phyloP scores from a whole-genome alignment of 1,140 invertebrate species.

The Goniozus legneri region DNA sequence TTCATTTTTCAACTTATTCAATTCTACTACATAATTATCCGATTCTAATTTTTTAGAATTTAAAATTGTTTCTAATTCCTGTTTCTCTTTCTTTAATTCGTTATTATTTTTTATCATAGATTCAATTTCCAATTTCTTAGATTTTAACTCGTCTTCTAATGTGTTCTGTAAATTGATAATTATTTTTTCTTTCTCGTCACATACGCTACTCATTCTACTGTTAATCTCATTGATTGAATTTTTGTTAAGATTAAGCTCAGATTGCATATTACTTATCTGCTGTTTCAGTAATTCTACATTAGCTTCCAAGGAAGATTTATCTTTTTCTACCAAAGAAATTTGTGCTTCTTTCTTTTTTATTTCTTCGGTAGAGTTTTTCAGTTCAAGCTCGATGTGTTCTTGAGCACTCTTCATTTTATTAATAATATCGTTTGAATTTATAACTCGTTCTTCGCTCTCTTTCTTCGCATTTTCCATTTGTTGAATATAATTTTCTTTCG shows the following conservation, averaged over 20 bases:
- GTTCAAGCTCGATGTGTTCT: slow-evolving; percentile 12
- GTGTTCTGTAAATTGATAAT: slow-evolving; percentile 18
- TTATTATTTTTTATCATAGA: slow-evolving; percentile 16
- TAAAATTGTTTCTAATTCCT: slow-evolving; percentile 6
- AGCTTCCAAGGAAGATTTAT: slow-evolving; percentile 30
- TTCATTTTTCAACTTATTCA: slow-evolving; percentile 24
- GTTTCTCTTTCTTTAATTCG: slow-evolving; percentile 23
- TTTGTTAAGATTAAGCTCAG: slow-evolving; percentile 20
- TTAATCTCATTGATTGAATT: slow-evolving; percentile 13
- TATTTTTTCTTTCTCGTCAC: slow-evolving; percentile 14
- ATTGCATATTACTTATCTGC: slow-evolving; percentile 22
- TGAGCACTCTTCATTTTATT: slow-evolving; percentile 19
- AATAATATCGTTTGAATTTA: slow-evolving; percentile 13
- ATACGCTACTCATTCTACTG: slow-evolving; percentile 10
- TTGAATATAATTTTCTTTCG: slow-evolving; percentile 19
- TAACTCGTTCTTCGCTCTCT: slow-evolving; percentile 9
- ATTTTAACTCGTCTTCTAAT: slow-evolving; percentile 21
- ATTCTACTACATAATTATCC: slow-evolving; percentile 13
- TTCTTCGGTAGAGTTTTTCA: slow-evolving; percentile 23
- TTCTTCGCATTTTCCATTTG: slow-evolving; percentile 11
- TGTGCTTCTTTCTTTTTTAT: slow-evolving; percentile 27
- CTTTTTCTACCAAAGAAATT: slow-evolving; percentile 18
- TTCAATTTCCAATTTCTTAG: slow-evolving; percentile 19
- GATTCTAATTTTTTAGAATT: slow-evolving; percentile 22
- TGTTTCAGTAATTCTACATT: slow-evolving; percentile 25